These are phyloP conservation scores for Copsychus sechellarum DNA, from an alignment of 2,113 vertebrate genomes.

Conservation along the genomic window DNA sequence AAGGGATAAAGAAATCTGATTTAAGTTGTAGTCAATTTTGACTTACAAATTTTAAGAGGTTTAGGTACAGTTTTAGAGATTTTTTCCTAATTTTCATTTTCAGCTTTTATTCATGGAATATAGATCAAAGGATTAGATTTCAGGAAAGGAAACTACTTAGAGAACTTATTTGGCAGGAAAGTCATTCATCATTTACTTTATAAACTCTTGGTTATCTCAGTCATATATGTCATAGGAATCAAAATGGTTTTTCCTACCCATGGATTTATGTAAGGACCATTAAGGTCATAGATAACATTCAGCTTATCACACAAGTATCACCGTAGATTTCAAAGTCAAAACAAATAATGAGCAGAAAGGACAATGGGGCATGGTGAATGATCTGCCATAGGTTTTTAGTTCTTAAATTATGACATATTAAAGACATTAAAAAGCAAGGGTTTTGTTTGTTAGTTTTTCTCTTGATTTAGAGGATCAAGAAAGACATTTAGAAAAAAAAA, in stretches of 20 bases:
- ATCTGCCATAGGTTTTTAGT: background rate
- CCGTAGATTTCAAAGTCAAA: background rate
- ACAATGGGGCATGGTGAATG: background rate
- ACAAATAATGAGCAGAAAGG: background rate
- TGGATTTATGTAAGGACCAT: background rate
- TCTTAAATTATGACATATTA: conserved; percentile 4
- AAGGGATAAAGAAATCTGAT: background rate
- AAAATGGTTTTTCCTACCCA: background rate
- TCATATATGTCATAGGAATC: background rate
- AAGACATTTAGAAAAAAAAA: background rate
- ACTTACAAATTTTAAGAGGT: background rate
- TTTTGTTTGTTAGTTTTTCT: background rate
- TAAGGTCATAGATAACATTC: background rate
- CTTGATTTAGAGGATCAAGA: background rate
- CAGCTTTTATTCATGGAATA: background rate
- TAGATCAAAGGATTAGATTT: background rate
- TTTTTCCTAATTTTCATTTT: background rate
- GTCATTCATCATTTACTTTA: background rate
- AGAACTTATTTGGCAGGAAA: background rate
- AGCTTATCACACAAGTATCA: background rate
- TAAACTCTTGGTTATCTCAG: background rate
- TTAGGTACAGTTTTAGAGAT: background rate
- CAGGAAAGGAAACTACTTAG: background rate
- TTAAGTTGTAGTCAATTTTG: background rate
- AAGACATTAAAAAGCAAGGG: background rate